A percentile compares a stretch with the other conserved stretches of the same genome.
These are phyloP conservation scores for Rhagophthalmus giganteus DNA, from an alignment of 2,888 invertebrate species.

Conservation along the genomic window DNA sequence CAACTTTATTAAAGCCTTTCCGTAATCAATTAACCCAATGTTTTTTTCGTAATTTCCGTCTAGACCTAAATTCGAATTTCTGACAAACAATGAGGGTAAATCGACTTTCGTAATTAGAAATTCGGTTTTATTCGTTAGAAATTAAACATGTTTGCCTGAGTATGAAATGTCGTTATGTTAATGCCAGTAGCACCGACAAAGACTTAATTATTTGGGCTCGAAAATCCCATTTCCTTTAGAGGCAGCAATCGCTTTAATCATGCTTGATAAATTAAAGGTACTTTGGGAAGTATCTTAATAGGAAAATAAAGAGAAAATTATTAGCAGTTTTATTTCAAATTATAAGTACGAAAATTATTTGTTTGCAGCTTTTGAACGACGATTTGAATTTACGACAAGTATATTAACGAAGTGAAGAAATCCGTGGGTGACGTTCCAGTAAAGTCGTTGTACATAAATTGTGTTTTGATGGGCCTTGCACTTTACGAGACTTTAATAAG, in stretches of 20 bases:
- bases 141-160: not conserved
- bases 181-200: slow-evolving; percentile 32
- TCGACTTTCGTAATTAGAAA: no score
- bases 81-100: no score
- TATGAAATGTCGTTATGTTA: slow-evolving; percentile 7
- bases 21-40: no score
- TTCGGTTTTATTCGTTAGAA: not conserved
- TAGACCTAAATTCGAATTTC: no score
- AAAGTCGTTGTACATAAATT: slow-evolving; percentile 14
- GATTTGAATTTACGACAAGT: not conserved
- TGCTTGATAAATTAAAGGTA: slow-evolving; percentile 3
- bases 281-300: slow-evolving; percentile 3
- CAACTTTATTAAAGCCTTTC: no score
- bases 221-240: slow-evolving; percentile 32
- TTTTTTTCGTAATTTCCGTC: no score
- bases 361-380: not conserved
- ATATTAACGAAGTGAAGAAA: slow-evolving; percentile 9
- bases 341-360: slow-evolving; percentile 3
- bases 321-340: not conserved
- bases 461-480: slow-evolving; percentile 18
- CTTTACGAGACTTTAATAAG: slow-evolving; percentile 23
- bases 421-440: slow-evolving; percentile 16
- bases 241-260: slow-evolving; percentile 16
- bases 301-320: slow-evolving; percentile 3
- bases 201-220: slow-evolving; percentile 35